phyloP scores from a whole-genome alignment of 2,888 invertebrate genomes.

The Pasiphila rectangulata region DNA sequence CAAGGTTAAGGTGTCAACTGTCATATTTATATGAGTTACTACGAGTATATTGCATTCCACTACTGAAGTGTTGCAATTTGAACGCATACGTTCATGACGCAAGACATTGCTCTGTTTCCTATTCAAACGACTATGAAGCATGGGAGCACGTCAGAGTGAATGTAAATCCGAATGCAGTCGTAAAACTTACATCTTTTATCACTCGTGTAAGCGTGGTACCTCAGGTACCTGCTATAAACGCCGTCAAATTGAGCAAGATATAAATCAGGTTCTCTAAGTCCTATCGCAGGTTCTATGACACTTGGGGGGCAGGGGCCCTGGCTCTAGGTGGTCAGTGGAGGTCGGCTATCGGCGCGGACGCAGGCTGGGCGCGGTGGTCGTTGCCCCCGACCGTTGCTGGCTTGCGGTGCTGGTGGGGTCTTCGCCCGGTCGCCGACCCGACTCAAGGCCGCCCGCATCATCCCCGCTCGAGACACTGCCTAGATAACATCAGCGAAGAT shows the following conservation, averaged over 20 bases:
- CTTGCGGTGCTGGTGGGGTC: conserved; percentile 76
- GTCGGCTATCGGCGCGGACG: conserved; percentile 58
- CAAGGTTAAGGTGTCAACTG: conserved; percentile 48
- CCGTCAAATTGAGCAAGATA: conserved; percentile 12
- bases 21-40: conserved; percentile 30
- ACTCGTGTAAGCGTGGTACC: conserved; percentile 8
- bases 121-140: background rate
- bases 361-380: conserved; percentile 66
- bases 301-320: conserved; percentile 36
- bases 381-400: conserved; percentile 80
- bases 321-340: conserved; percentile 42
- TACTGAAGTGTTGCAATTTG: too few species aligned
- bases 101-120: too few species aligned
- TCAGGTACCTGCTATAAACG: conserved; percentile 8
- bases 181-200: conserved; percentile 14
- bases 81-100: too few species aligned
- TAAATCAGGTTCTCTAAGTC: conserved; percentile 18
- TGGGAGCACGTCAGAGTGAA: conserved; percentile 4
- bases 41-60: too few species aligned
- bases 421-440: conserved; percentile 80
- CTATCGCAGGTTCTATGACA: conserved; percentile 24
- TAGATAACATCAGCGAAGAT: conserved; percentile 56
- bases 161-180: conserved; percentile 4
- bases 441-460: conserved; percentile 78
- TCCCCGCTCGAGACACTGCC: conserved; percentile 62